Percentiles rank a stretch among this genome's conserved stretches.
These are phyloP conservation scores for Blastobasis lacticolella DNA, from an alignment of 2,888 invertebrate species.

Conservation along the genomic window DNA sequence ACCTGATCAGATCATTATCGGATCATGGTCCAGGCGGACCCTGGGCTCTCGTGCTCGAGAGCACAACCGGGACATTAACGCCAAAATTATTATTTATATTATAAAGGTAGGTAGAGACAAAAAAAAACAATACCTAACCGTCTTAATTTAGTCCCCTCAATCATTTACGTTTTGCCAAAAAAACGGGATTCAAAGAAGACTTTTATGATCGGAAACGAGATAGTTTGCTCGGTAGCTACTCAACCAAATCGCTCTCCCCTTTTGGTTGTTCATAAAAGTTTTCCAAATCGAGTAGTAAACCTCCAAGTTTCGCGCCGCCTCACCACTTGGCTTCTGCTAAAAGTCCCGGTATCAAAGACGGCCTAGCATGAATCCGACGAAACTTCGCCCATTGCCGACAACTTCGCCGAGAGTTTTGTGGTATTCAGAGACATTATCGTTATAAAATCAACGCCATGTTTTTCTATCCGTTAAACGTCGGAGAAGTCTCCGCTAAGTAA, in stretches of 20 bases:
- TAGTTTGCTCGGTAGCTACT: constrained; percentile 19
- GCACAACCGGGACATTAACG: too few relatives aligned
- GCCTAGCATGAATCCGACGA: constrained; percentile 35
- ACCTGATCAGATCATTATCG: too few relatives aligned
- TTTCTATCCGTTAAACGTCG: constrained; percentile 22
- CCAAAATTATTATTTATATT: too few relatives aligned
- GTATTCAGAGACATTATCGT: constrained; percentile 42
- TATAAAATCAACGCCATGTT: constrained; percentile 43
- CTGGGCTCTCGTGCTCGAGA: too few relatives aligned
- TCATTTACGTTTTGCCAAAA: too few relatives aligned
- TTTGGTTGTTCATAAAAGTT: constrained; percentile 40
- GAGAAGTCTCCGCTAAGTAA: too few relatives aligned
- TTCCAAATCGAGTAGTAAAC: constrained; percentile 36
- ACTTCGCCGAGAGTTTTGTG: constrained; percentile 53
- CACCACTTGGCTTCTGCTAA: constrained; percentile 37
- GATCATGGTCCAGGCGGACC: too few relatives aligned
- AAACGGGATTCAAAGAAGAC: too few relatives aligned
- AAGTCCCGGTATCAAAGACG: constrained; percentile 35
- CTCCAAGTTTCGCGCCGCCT: constrained; percentile 30
- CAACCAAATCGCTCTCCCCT: constrained; percentile 27
- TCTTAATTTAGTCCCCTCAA: too few relatives aligned
- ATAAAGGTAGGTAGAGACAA: too few relatives aligned
- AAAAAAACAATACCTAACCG: too few relatives aligned
- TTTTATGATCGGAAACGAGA: background rate
- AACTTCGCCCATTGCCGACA: constrained; percentile 44